phyloP scores from a whole-genome alignment of 2,888 invertebrate species.

The Elegia similella region DNA sequence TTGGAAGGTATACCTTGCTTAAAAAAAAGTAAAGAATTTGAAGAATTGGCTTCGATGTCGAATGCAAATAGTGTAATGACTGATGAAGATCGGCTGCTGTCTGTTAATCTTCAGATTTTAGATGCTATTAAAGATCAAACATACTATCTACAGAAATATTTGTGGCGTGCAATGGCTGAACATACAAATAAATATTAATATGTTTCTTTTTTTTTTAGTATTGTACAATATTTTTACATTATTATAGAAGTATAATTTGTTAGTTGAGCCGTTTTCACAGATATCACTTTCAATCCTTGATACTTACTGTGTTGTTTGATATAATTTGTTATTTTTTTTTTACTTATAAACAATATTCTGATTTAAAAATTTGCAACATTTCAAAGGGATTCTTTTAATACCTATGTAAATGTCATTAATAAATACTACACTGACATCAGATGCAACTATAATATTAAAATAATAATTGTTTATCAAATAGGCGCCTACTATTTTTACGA shows the following conservation, averaged over 20 bases:
- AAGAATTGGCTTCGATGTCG: conserved; percentile 18
- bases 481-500: too few species aligned
- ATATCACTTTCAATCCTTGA: too few species aligned
- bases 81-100: conserved; percentile 58
- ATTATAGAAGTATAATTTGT: background rate
- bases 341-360: too few species aligned
- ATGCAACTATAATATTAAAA: too few species aligned
- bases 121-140: conserved; percentile 65
- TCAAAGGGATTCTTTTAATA: too few species aligned
- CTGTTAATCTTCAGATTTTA: conserved; percentile 59
- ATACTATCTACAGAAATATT: conserved; percentile 41
- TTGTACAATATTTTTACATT: background rate
- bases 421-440: too few species aligned
- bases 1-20: conserved; percentile 64
- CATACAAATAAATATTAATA: background rate
- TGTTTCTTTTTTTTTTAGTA: too few species aligned
- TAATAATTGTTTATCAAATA: too few species aligned
- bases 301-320: too few species aligned
- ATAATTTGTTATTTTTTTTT: too few species aligned
- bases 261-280: background rate
- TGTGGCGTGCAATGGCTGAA: conserved; percentile 29
- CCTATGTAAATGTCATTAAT: too few species aligned
- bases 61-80: conserved; percentile 25
- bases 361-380: too few species aligned
- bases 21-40: conserved; percentile 28